phyloP scores from a whole-genome alignment of 2,797 vertebrate species.

The Phrynocephalus guinanensis region DNA sequence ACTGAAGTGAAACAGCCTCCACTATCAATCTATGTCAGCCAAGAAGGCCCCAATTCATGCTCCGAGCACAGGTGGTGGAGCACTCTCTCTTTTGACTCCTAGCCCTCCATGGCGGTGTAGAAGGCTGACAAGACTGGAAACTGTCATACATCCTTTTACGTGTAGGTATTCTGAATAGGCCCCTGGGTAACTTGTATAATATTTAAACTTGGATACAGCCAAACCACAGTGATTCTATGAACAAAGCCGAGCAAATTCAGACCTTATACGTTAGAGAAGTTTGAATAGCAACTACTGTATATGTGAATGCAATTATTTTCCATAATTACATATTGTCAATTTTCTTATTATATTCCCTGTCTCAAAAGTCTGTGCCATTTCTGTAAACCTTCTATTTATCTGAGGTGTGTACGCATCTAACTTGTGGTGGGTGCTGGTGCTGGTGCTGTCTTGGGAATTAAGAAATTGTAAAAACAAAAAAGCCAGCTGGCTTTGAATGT shows the following conservation, averaged over 20 bases:
- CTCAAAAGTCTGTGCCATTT: not conserved
- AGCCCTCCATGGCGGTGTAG: too few species aligned
- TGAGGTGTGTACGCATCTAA: not conserved
- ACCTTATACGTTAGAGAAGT: not conserved
- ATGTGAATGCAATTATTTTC: not conserved
- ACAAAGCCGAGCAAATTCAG: not conserved
- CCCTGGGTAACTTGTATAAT: not conserved
- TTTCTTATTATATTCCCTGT: not conserved
- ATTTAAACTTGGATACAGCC: not conserved
- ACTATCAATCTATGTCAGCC: too few species aligned
- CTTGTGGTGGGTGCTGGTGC: not conserved
- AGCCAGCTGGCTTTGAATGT: not conserved
- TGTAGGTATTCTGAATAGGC: too few species aligned
- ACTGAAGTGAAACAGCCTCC: too few species aligned
- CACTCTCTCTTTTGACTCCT: too few species aligned
- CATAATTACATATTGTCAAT: constrained; percentile 1
- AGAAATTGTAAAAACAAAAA: constrained; percentile 34
- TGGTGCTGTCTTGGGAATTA: constrained; percentile 14
- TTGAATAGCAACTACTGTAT: not conserved
- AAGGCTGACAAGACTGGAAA: too few species aligned
- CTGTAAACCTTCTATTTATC: not conserved
- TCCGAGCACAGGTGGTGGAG: too few species aligned
- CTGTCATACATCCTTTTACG: too few species aligned
- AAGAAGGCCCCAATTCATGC: too few species aligned
- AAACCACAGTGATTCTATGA: not conserved